Evolutionary conservation across 2,113 vertebrate genomes (phyloP).

Genomic region (Syngnathus floridae): DNA sequence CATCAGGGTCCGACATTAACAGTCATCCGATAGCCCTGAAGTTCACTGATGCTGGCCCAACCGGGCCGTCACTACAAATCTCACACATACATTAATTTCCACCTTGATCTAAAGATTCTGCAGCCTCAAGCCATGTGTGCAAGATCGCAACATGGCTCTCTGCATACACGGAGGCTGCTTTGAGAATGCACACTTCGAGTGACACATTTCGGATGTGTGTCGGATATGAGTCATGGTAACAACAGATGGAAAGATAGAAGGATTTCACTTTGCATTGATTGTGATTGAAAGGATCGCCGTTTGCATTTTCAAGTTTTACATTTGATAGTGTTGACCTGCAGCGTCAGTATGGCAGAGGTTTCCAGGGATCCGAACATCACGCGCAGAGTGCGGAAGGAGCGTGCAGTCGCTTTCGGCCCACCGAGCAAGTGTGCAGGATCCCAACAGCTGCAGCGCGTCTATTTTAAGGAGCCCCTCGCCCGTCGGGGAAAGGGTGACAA

Average conservation of each 20-base stretch:
- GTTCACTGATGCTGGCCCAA: too few relatives aligned
- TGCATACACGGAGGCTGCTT: neutral
- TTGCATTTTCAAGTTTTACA: neutral
- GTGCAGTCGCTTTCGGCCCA: neutral
- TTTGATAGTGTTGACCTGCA: neutral
- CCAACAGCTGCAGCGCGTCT: constrained; percentile 65
- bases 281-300: neutral
- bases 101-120: constrained; percentile 17
- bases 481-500: constrained; percentile 42
- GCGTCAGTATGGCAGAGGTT: neutral
- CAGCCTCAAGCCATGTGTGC: neutral
- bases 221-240: constrained; percentile 1
- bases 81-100: neutral
- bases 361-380: constrained; percentile 14
- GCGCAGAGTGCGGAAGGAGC: constrained; percentile 24
- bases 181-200: neutral
- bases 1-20: neutral
- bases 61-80: too few relatives aligned
- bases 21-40: too few relatives aligned
- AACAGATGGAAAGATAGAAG: neutral
- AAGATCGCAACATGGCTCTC: neutral
- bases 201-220: neutral
- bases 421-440: constrained; percentile 50
- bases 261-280: neutral
- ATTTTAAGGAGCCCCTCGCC: constrained; percentile 59